Evolutionary conservation across 2,888 invertebrate species (phyloP).

Genomic region (Entomobrya proxima): DNA sequence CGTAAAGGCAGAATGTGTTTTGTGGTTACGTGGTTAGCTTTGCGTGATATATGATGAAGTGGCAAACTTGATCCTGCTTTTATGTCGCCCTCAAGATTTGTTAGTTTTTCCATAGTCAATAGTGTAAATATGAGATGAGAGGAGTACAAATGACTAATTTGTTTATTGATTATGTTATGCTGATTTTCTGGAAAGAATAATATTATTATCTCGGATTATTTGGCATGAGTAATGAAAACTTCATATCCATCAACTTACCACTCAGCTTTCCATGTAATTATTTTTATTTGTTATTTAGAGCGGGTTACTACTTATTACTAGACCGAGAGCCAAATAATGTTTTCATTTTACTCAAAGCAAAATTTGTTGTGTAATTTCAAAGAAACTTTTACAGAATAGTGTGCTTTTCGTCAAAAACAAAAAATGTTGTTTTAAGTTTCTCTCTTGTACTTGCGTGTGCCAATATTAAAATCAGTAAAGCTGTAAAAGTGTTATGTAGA

Average conservation of each 20-base stretch:
- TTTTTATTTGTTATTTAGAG: no score
- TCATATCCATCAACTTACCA: no score
- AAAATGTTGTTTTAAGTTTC: no score
- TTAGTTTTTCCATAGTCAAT: constrained; percentile 11
- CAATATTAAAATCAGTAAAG: background rate
- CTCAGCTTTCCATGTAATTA: no score
- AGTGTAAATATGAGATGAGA: constrained; percentile 15
- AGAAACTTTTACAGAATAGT: background rate
- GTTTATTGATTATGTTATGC: constrained; percentile 28
- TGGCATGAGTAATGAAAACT: no score
- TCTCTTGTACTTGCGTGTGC: background rate
- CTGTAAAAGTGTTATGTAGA: background rate
- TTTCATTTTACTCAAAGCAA: background rate
- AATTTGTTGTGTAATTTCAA: background rate
- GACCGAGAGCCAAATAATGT: background rate
- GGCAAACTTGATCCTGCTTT: background rate
- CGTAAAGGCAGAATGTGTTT: background rate
- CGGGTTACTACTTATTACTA: no score
- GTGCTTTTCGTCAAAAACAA: background rate
- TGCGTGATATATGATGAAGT: constrained; percentile 21
- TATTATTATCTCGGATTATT: no score
- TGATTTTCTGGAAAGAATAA: constrained; percentile 8
- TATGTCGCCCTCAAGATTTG: constrained; percentile 27
- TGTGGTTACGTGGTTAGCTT: constrained; percentile 2
- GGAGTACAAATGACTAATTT: constrained; percentile 1